These are phyloP conservation scores for Aradus depressus DNA, from an alignment of 2,888 invertebrate species.

Conservation along the genomic window DNA sequence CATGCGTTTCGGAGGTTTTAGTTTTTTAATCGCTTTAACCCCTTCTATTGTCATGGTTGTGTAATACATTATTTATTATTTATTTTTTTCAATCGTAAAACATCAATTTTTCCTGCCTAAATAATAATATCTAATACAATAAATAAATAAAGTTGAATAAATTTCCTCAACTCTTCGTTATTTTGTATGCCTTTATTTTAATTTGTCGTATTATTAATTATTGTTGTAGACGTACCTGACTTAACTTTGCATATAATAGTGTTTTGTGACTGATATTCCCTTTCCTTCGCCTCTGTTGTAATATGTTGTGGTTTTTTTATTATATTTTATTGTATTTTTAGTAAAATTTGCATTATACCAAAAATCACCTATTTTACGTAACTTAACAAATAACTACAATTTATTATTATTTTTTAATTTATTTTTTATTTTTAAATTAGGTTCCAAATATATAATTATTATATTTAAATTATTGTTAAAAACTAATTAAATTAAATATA, in stretches of 20 bases:
- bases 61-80: constrained; percentile 10
- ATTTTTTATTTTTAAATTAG: too few relatives aligned
- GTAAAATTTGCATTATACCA: constrained; percentile 18
- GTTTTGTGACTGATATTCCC: constrained; percentile 24
- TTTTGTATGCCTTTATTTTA: constrained; percentile 5
- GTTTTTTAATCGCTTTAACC: constrained; percentile 23
- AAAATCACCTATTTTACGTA: too few relatives aligned
- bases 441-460: too few relatives aligned
- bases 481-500: too few relatives aligned
- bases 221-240: constrained; percentile 22
- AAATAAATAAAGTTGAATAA: constrained; percentile 4
- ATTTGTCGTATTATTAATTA: constrained; percentile 16
- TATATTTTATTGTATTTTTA: constrained; percentile 7
- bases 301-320: constrained; percentile 7
- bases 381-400: too few relatives aligned
- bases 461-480: too few relatives aligned
- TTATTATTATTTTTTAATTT: too few relatives aligned
- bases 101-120: constrained; percentile 1
- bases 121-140: constrained; percentile 1
- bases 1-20: constrained; percentile 26
- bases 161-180: too few relatives aligned
- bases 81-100: constrained; percentile 2
- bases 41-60: constrained; percentile 26
- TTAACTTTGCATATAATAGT: constrained; percentile 25
- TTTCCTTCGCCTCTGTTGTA: constrained; percentile 22